Conservation (phyloP, 2,113 vertebrate genomes). For the Podocnemis expansa region DNA sequence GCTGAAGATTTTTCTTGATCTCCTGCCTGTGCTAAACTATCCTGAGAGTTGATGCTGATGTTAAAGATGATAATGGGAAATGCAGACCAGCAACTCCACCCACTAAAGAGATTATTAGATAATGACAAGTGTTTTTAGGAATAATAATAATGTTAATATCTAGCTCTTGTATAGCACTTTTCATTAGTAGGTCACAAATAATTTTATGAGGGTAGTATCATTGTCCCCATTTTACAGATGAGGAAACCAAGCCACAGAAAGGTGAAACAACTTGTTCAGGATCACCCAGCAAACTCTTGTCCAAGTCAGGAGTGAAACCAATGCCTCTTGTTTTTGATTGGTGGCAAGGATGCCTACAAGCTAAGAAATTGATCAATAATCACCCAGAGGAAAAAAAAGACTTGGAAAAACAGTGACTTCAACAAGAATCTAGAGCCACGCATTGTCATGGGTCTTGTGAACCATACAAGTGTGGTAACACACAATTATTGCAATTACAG, state of each 20-base stretch:
- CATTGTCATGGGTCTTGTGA: slow-evolving; percentile 82
- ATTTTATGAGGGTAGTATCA: not conserved
- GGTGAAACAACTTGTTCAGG: not conserved
- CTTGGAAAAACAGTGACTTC: slow-evolving; percentile 78
- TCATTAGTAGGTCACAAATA: not conserved
- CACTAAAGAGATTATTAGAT: slow-evolving; percentile 60
- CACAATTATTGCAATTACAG: slow-evolving; percentile 64
- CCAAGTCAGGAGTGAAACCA: not conserved
- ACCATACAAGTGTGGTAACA: slow-evolving; percentile 76
- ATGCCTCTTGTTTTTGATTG: not conserved
- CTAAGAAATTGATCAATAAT: slow-evolving; percentile 76
- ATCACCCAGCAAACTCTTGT: not conserved
- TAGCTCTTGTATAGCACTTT: not conserved
- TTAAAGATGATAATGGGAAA: slow-evolving; percentile 75
- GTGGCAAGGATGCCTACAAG: slow-evolving; percentile 62
- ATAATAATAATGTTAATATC: slow-evolving; percentile 39
- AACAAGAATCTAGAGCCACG: slow-evolving; percentile 73
- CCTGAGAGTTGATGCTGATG: slow-evolving; percentile 39
- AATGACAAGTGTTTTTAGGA: slow-evolving; percentile 68
- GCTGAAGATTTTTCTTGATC: slow-evolving; percentile 69
- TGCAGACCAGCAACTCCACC: slow-evolving; percentile 45
- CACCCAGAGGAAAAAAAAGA: slow-evolving; percentile 77
- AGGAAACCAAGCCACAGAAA: not conserved
- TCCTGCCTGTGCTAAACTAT: slow-evolving; percentile 69
- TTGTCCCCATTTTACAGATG: not conserved